Base-by-base conservation (phyloP, 2,888 invertebrate genomes). In the Liposcelis brunnea region DNA sequence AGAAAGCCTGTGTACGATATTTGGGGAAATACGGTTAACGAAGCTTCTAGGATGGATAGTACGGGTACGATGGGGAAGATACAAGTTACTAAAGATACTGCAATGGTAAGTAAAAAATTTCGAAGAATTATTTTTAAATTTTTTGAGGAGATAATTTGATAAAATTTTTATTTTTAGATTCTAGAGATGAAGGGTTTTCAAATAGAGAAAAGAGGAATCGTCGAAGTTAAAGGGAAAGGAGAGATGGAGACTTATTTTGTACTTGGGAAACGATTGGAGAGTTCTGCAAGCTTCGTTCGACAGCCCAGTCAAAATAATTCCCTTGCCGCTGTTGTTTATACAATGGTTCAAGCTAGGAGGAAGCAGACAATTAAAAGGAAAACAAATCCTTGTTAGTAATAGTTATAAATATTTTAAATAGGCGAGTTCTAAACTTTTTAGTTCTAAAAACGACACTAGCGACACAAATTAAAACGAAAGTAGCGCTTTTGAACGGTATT, bases 11-110 rank as follows among this genome's bases (percentile, higher is more conserved):
- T 93, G 49, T 95, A 89, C 64, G 94, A 94, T 61, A 89, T 94
- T 53, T 94, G 94, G 93, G 93, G 94, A 0, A 89, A 94, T 63
- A 94, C 93, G 0, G 93, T 94, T 1, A 95, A 95, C 64, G 87
- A 93, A 54, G 91, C 94, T 2, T 86, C 90, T n/a, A 72, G 94
- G 32, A 95, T 94, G 94, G 94, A 95, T 64, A 84, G 84, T 31
- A 91, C 89, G 0, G 94, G 94, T 1, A 73, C 77, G 34, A 79
- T 83, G 68, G 87, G 84, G 55, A 74, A 79, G 49, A 86, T 95
- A 52, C 94, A 95, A 69, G 90, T 93, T 49, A 40, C 89, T 12
- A 75, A 75, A 54, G 77, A 78, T 48, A 82, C 85, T 11, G 85
- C 84, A n/a, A 75, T 77, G 63, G 76, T 83, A n/a, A n/a, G n/a